Evolutionary conservation across 2,113 vertebrate species (phyloP), one percentile per base, ranked within the genome.

Genomic region (Melanerpes aurifrons): DNA sequence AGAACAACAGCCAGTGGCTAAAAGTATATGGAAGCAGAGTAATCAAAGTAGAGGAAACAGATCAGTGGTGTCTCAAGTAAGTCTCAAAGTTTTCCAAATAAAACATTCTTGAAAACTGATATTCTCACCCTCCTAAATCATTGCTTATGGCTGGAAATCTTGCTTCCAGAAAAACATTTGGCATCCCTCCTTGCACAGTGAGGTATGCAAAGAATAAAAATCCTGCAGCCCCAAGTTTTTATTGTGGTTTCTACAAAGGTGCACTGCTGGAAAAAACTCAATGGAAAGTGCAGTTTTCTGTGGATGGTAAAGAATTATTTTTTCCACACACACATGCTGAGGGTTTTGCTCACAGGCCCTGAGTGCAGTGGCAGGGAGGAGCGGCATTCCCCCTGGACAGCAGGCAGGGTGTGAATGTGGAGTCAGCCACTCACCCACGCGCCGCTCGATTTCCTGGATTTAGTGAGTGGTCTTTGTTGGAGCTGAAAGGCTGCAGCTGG

Each of bases 401-500:
- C 68, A 6, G 84, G 74, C 68, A 74, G 78, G 48, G 66, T 54
- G 66, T 59, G 92, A 94, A 79, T 13, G 91, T 18, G 16, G 84
- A 68, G 53, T 87, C 87, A 86, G 86, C 64, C 95, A 47, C 90
- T 89, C 80, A 77, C 92, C 64, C 75, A 94, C 89, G 72, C 86
- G 76, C 74, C 43, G 57, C 92, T 76, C 87, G 1, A 25, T 84
- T 98, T 97, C 97, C 95, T 93, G 91, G 93, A 84, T 91, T 94
- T 92, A 96, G 96, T 73, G 94, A 82, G 80, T 68, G 86, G 77
- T 86, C 96, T 90, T 93, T 94, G 91, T 95, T 92, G 96, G 96
- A 91, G 95, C 95, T 47, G 40, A 47, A 95, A 97, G 91, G 83
- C 96, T 96, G 92, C 97, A 98, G 98, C 97, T 98, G 98, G 96